Evolutionary conservation across 2,113 vertebrate genomes (phyloP).

Genomic region (Trachemys scripta): DNA sequence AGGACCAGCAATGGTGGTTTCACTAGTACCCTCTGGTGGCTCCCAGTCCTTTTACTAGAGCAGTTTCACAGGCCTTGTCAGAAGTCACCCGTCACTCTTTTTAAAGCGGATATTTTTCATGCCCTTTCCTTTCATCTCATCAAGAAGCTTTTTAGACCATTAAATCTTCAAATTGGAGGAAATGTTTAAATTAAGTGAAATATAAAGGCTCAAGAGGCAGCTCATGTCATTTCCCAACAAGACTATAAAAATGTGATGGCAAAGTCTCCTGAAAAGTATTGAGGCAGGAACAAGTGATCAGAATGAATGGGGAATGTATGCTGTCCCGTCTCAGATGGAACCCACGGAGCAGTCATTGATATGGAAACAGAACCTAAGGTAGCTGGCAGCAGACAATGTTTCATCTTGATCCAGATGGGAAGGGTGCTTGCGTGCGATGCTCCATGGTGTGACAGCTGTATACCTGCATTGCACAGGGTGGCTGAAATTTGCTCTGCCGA

Average conservation of each 20-base stretch:
- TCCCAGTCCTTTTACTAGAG: not conserved
- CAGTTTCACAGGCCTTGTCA: not conserved
- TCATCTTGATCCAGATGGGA: not conserved
- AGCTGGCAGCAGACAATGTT: not conserved
- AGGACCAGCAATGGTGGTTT: not conserved
- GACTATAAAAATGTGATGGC: not conserved
- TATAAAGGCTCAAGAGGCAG: not conserved
- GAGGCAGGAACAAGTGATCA: not conserved
- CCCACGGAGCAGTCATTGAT: not conserved
- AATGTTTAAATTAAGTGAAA: not conserved
- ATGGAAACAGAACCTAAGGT: not conserved
- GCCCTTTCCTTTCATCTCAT: not conserved
- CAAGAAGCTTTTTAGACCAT: not conserved
- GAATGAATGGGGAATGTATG: not conserved
- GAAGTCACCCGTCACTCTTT: not conserved
- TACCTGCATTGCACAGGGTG: not conserved
- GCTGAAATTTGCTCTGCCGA: not conserved
- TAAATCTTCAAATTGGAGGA: not conserved
- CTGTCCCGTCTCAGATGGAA: not conserved
- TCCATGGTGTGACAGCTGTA: not conserved
- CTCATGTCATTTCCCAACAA: not conserved
- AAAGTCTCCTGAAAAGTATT: not conserved
- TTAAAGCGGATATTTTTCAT: not conserved
- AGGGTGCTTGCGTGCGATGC: not conserved
- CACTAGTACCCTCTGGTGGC: not conserved